phyloP scores from a whole-genome alignment of 2,888 invertebrate genomes.

The Hemithea aestivaria region DNA sequence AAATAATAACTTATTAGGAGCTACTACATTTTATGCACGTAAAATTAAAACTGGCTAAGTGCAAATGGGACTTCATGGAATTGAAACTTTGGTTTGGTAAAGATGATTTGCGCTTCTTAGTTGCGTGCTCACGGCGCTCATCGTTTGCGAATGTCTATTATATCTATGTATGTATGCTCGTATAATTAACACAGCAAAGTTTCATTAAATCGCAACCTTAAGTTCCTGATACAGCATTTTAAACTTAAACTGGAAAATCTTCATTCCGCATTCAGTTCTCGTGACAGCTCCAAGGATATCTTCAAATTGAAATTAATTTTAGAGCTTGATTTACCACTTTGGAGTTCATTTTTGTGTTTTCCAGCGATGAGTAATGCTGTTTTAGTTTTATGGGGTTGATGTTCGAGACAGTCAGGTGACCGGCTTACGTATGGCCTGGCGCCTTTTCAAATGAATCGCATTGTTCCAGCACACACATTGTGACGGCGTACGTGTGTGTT shows the following conservation, averaged over 20 bases:
- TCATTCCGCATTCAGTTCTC: slow-evolving; percentile 35
- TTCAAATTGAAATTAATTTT: slow-evolving; percentile 11
- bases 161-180: too few relatives aligned
- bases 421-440: slow-evolving; percentile 55
- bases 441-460: slow-evolving; percentile 65
- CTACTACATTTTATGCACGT: too few relatives aligned
- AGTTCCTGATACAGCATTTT: slow-evolving; percentile 31
- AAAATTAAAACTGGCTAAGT: too few relatives aligned
- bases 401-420: slow-evolving; percentile 56
- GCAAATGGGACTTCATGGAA: too few relatives aligned
- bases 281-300: slow-evolving; percentile 2
- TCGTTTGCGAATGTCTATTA: slow-evolving; percentile 9
- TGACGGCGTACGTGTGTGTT: slow-evolving; percentile 43
- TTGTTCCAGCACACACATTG: slow-evolving; percentile 46
- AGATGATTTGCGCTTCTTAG: too few relatives aligned
- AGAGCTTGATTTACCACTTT: slow-evolving; percentile 11
- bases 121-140: neutral
- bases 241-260: slow-evolving; percentile 44
- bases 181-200: slow-evolving; percentile 21
- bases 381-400: slow-evolving; percentile 26
- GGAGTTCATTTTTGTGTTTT: slow-evolving; percentile 30
- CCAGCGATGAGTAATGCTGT: slow-evolving; percentile 12
- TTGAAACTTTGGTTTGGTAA: too few relatives aligned
- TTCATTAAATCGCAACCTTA: slow-evolving; percentile 20
- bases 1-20: too few relatives aligned